Evolutionary conservation across 92 coral and sea anemone genomes (phyloP).

Genomic region (Paragorgia papillata): DNA sequence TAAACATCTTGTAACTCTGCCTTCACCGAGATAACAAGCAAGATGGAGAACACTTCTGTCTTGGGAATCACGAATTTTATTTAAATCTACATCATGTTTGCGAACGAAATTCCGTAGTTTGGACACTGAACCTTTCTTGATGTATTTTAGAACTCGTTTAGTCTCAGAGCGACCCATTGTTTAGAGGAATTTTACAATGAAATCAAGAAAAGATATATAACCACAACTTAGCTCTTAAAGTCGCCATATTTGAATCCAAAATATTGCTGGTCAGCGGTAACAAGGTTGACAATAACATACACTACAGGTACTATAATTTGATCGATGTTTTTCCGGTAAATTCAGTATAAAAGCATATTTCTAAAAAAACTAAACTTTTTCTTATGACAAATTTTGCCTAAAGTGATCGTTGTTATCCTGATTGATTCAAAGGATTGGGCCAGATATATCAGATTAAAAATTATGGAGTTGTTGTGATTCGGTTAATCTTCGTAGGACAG

Average conservation of each 20-base stretch:
- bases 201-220: not conserved
- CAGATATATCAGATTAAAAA: too few species aligned
- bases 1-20: conserved; percentile 66
- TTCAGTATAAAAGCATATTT: too few species aligned
- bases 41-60: conserved; percentile 74
- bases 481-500: too few species aligned
- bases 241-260: conserved; percentile 19
- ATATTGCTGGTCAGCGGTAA: too few species aligned
- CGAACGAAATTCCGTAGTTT: conserved; percentile 74
- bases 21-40: conserved; percentile 85
- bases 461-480: too few species aligned
- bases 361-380: too few species aligned
- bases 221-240: not conserved
- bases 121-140: conserved; percentile 71
- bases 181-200: not conserved
- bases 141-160: conserved; percentile 71
- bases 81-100: conserved; percentile 59
- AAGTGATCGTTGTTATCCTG: too few species aligned
- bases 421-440: too few species aligned
- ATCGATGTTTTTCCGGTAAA: too few species aligned
- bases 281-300: too few species aligned
- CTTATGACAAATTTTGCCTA: too few species aligned
- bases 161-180: conserved; percentile 15
- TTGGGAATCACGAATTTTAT: conserved; percentile 60
- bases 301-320: too few species aligned